Percentiles rank a stretch among this genome's conserved stretches.
Conservation (phyloP, 2,888 invertebrate species). For the Beris morrisii region DNA sequence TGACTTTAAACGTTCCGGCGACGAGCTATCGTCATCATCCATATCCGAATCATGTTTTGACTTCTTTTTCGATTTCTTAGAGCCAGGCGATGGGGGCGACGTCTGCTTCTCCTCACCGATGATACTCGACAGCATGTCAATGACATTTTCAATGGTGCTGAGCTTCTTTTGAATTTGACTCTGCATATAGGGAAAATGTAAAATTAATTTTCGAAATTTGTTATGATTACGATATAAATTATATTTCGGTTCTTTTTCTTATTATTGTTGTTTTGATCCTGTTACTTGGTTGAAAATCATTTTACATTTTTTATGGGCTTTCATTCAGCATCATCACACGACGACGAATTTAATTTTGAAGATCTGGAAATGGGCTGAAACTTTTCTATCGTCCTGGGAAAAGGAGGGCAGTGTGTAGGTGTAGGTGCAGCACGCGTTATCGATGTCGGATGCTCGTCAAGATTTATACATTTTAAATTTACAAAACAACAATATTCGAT, state of each 20-base stretch:
- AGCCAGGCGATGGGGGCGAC: constrained; percentile 41
- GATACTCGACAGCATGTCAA: constrained; percentile 84
- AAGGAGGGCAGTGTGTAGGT: too few species aligned
- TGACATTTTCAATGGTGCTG: constrained; percentile 80
- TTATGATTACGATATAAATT: constrained; percentile 23
- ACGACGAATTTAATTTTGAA: too few species aligned
- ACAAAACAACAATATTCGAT: constrained; percentile 14
- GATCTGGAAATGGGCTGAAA: too few species aligned
- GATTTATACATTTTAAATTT: constrained; percentile 14
- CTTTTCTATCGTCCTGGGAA: too few species aligned
- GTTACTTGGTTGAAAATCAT: constrained; percentile 21
- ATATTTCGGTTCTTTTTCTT: constrained; percentile 34
- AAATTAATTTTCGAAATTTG: constrained; percentile 33
- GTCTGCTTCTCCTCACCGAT: constrained; percentile 68
- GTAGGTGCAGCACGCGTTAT: not conserved
- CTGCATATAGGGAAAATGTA: constrained; percentile 42
- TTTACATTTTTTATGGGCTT: too few species aligned
- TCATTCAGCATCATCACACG: too few species aligned
- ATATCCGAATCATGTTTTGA: constrained; percentile 35
- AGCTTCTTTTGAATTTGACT: constrained; percentile 56
- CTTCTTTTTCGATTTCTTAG: constrained; percentile 40
- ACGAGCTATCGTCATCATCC: constrained; percentile 44
- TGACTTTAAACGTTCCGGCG: constrained; percentile 54
- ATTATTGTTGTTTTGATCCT: constrained; percentile 33
- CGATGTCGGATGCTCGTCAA: constrained; percentile 1